Percentiles rank a stretch among this genome's conserved stretches.
Conservation (phyloP, 2,113 vertebrate species). For the Daboia siamensis region DNA sequence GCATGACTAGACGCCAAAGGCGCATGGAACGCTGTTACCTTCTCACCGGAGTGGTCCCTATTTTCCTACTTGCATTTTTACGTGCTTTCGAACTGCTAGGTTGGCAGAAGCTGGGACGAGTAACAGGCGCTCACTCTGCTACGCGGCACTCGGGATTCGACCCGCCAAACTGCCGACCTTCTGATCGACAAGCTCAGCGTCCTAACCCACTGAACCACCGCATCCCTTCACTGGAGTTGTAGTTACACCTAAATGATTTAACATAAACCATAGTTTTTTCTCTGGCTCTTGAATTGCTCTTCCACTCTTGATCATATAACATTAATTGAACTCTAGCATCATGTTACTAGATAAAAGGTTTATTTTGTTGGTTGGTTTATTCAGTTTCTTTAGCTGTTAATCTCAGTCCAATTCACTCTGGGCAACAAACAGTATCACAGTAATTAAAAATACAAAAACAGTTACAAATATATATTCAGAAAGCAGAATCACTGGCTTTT, state of each 20-base stretch:
- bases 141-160: no score
- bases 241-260: constrained; percentile 35
- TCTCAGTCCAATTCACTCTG: neutral
- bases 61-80: no score
- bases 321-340: constrained; percentile 47
- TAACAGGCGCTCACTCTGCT: no score
- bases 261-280: constrained; percentile 33
- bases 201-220: no score
- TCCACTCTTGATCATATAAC: constrained; percentile 52
- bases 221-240: no score
- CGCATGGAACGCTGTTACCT: no score
- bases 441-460: neutral
- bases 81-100: no score
- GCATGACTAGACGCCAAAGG: no score
- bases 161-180: no score
- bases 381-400: neutral
- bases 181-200: no score
- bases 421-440: neutral
- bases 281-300: constrained; percentile 32
- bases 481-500: constrained; percentile 55
- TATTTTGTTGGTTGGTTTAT: neutral
- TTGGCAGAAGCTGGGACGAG: no score
- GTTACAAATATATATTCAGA: constrained; percentile 51
- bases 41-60: no score
- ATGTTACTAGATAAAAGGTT: constrained; percentile 40